Evolutionary conservation across 1,140 invertebrate species (phyloP), one percentile per base, ranked within the genome.

Genomic region (Phortica variegata): DNA sequence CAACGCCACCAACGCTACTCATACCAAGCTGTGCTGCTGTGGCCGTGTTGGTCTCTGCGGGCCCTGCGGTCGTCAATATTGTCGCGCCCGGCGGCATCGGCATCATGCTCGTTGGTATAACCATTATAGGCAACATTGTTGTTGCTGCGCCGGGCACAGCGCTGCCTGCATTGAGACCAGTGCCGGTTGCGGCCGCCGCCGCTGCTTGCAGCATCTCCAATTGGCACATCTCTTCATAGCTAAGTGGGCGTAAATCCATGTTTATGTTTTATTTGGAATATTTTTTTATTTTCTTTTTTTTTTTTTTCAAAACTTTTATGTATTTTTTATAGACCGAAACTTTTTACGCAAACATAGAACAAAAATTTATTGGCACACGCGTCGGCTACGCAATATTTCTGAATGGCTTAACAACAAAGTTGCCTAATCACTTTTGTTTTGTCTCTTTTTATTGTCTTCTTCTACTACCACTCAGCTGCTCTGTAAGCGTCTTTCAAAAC

Each of bases 201-300:
- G 40, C 50, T 4, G 56, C 37, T 49, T 73, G 70, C 34, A 73
- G 19, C 37, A 73, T 16, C 39, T 73, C 70, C 54, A 73, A 62
- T 70, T 73, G 70, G 41, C 65, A 73, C 58, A 73, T 68, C 49
- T 73, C 70, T 41, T 73, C 70, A 37, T 73, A 73, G 44, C 62
- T 73, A 6, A 73, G 49, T 13, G 70, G 70, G 19, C 70, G 70
- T 36, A 73, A 48, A 47, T 73, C 70, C 70, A 73, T 73, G 12
- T 15, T 46, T 12, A 2, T 7, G 12, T 40, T n/a, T n/a, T n/a
- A n/a, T n/a, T n/a, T n/a, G n/a, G n/a, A n/a, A n/a, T n/a, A n/a
- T n/a, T n/a, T n/a, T n/a, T n/a, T n/a, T n/a, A n/a, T n/a, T n/a
- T n/a, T n/a, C n/a, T n/a, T n/a, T n/a, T n/a, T n/a, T n/a, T n/a